phyloP scores from a whole-genome alignment of 2,888 invertebrate species.

The Platypus cylindrus region DNA sequence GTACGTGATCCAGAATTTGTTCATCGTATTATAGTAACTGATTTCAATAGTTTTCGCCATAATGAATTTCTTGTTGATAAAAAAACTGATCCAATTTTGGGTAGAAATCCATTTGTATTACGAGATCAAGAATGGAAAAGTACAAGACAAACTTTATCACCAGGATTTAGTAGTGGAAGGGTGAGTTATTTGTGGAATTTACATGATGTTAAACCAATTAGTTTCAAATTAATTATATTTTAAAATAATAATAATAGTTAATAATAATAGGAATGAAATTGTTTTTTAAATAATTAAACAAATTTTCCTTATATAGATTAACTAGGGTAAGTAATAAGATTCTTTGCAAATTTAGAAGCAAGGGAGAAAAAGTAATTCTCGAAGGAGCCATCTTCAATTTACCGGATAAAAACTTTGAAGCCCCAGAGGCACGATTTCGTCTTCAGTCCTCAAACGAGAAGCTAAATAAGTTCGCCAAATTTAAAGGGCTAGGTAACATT shows the following conservation, averaged over 20 bases:
- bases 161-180: conserved; percentile 38
- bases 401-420: too few relatives aligned
- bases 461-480: too few relatives aligned
- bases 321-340: too few relatives aligned
- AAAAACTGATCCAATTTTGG: conserved; percentile 36
- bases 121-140: conserved; percentile 40
- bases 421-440: too few relatives aligned
- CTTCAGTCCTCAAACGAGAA: too few relatives aligned
- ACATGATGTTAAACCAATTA: not conserved
- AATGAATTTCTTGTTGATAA: conserved; percentile 31
- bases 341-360: too few relatives aligned
- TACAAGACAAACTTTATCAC: conserved; percentile 37
- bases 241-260: not conserved
- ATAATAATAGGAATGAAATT: not conserved
- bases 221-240: not conserved
- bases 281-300: not conserved
- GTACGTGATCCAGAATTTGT: conserved; percentile 29
- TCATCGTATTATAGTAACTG: conserved; percentile 26
- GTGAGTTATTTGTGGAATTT: conserved; percentile 19
- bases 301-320: too few relatives aligned
- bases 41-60: conserved; percentile 30
- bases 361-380: too few relatives aligned
- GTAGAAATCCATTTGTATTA: conserved; percentile 37
- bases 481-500: too few relatives aligned
- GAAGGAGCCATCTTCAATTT: too few relatives aligned